Evolutionary conservation across 2,888 invertebrate species (phyloP), one percentile per base, ranked within the genome.

Genomic region (Platypus cylindrus): DNA sequence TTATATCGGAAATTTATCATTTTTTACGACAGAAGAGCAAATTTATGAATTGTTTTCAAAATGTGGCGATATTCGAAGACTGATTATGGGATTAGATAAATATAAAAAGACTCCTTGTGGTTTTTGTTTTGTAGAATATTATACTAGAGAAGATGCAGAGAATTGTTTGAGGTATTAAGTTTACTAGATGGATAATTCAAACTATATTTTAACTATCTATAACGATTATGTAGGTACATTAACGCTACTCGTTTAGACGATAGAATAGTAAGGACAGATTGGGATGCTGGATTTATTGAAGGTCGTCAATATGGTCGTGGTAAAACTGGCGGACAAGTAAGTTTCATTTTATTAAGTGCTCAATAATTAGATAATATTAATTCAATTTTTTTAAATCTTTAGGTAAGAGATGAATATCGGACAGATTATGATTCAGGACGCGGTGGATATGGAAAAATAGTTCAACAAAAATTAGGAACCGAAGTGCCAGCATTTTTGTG

Each of bases 271-370:
- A 73, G 98, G 52, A 90, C 93, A 36, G 98, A 99, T 63, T 98
- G 95, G 95, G 98, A 98, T 65, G 95, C 95, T 18, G 98, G 98
- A 2, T 99, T 98, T 62, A 75, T 87, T 43, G 98, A 99, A 66
- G 98, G 98, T 2, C 70, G 98, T 48, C 98, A 98, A 59, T 98
- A 87, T 66, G 98, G 98, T 17, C 71, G 98, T 48, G 98, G 98
- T 34, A 94, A 93, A 66, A 87, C 87, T 51, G 98, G 98, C 34
- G 98, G 98, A 53, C 97, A 97, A 75, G 95, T 89, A 60, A 49
- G 15, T 22, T 30, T 26, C 24, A 16, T 2, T 16, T 17, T 5
- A 11, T 2, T 15, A 35, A 16, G 30, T 26, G 16, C 20, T 20
- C 13, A 14, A 27, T 22, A 34, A 22, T 29, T 26, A 20, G 15